Percentiles rank a stretch among this genome's conserved stretches.
Evolutionary conservation across 2,113 vertebrate species (phyloP).

Genomic region (Clupea harengus): DNA sequence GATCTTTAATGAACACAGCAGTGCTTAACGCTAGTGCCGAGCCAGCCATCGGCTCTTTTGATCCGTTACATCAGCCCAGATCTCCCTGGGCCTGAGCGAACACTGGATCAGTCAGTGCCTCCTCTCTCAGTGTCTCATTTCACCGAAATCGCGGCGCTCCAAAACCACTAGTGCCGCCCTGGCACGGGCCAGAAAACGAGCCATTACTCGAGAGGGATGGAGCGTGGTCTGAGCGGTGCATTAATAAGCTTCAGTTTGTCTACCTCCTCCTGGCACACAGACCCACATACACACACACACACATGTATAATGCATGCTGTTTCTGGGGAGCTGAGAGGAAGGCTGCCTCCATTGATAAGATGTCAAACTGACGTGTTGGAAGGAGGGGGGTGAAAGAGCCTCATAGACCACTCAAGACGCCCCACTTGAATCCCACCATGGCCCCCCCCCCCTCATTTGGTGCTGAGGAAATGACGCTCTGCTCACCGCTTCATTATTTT

Average conservation of each 20-base stretch:
- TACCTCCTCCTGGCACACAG: background rate
- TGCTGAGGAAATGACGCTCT: background rate
- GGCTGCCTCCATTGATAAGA: conserved; percentile 65
- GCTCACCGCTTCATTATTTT: background rate
- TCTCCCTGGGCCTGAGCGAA: background rate
- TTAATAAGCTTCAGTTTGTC: background rate
- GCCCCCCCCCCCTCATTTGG: background rate
- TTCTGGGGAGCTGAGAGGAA: conserved; percentile 53
- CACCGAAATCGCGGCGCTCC: background rate
- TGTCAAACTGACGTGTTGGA: conserved; percentile 54
- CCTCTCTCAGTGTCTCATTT: background rate
- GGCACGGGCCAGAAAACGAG: background rate
- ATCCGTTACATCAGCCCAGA: background rate
- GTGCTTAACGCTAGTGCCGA: background rate
- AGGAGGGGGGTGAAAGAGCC: background rate
- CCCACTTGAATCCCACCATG: background rate
- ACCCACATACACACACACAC: conserved; percentile 44
- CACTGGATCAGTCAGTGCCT: background rate
- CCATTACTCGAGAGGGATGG: background rate
- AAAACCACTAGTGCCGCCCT: background rate
- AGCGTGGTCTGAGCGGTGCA: background rate
- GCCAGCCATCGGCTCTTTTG: background rate
- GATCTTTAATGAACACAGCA: conserved; percentile 1
- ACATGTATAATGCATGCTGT: conserved; percentile 72
- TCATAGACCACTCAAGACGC: background rate